Base-by-base conservation (phyloP, 2,888 invertebrate species). In the Xanthia togata region DNA sequence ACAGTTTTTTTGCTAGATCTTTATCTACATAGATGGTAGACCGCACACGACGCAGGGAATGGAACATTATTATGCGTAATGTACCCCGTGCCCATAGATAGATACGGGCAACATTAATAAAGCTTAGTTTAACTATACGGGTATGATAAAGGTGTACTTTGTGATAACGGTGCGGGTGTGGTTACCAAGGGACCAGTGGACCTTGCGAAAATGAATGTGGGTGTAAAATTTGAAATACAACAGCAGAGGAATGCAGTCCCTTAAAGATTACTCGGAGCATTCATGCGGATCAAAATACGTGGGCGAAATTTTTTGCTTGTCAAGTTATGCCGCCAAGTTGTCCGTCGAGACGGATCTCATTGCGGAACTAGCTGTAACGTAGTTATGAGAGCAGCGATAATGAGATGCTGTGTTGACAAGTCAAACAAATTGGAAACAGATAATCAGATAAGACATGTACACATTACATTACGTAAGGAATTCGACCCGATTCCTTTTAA, bases 151-250 rank as follows among this genome's bases (percentile, higher is more conserved):
- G 81, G 85, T 85, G 81, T 72, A 80, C 69, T 82, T 85, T 82
- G 76, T 88, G 90, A 91, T 92, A 92, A 91, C 88, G 79, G 86
- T 87, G 76, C 84, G 81, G 87, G 87, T 85, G 88, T 85, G 88
- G 89, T 87, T 87, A 89, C 89, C 75, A 73, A 88, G 84, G 84
- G 85, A 87, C 90, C 89, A 73, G 89, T 85, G 84, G 85, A 86
- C 90, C 89, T 91, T 90, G 91, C 84, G 73, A 89, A 87, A 88
- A 87, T 87, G 82, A 88, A 88, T 87, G 90, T 91, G 87, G 87
- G 88, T 82, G 88, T 89, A 85, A 85, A 87, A 81, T 87, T 87
- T 81, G n/a, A 78, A 79, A 80, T 73, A 79, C 55, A 81, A 79
- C 84, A 79, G 41, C 70, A 68, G 70, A 79, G 87, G 89, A 88